Base-by-base conservation (phyloP, 2,888 invertebrate genomes). In the Trachelus troglodyta region DNA sequence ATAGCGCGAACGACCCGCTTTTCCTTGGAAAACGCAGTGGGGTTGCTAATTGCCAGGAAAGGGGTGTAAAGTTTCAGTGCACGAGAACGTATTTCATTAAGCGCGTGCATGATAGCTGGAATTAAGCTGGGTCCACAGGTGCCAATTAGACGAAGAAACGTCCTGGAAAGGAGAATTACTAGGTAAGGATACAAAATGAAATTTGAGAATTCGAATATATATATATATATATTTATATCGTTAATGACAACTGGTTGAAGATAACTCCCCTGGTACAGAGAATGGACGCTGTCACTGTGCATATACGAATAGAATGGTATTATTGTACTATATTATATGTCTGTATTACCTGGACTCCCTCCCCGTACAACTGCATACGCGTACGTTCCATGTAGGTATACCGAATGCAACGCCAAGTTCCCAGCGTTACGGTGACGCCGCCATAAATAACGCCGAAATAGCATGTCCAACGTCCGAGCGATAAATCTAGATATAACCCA, bases 401-500 rank as follows among this genome's bases (percentile, higher is more conserved):
- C 31, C 31, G 12, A 33, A 69, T 69, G 71, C 71, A 69, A 69
- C 71, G 31, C 30, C 71, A 30, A 33, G 71, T 33, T 33, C 71
- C n/a, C 12, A 69, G 71, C 40, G 79, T 85, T 85, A 85, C 86
- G 81, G 30, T 75, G 81, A 79, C 75, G 73, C 74, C 76, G 74
- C 69, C 82, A 85, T 86, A 86, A 87, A 87, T 87, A 87, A 87
- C 81, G 81, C 79, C 81, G 85, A 85, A 87, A 87, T 87, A 85
- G 84, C 87, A 83, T 87, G 87, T 86, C 84, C 86, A 85, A 84
- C 83, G 86, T 83, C 82, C 83, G 84, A 79, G 84, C 88, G 83
- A 88, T 88, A 88, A 88, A 88, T 88, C 85, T 82, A 82, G 85
- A 86, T 85, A 84, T 83, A 85, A 85, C 83, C 84, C 84, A 77